Percentiles rank a stretch among this genome's conserved stretches.
These are phyloP conservation scores for Xestoiulus laeticollis DNA, from an alignment of 2,888 invertebrate genomes.

Conservation along the genomic window DNA sequence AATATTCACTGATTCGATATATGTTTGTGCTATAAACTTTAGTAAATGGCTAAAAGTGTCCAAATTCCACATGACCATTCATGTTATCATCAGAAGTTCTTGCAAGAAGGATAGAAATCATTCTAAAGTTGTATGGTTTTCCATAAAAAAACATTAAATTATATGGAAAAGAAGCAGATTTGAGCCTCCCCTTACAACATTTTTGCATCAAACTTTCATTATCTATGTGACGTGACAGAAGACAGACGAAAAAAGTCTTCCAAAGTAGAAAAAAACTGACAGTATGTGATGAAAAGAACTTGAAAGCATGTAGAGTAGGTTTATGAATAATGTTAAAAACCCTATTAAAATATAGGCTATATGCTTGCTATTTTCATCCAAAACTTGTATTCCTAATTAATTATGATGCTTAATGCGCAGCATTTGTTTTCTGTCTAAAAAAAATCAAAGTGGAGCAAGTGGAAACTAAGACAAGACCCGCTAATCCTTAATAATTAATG, in stretches of 20 bases:
- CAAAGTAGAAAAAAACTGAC: not conserved
- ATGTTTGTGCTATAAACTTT: too few species aligned
- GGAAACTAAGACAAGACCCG: slow-evolving; percentile 21
- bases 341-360: slow-evolving; percentile 30
- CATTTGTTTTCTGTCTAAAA: not conserved
- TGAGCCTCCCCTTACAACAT: too few species aligned
- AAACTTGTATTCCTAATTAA: slow-evolving; percentile 20
- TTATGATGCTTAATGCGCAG: slow-evolving; percentile 3
- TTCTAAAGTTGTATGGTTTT: too few species aligned
- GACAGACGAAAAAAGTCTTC: not conserved
- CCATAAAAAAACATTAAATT: too few species aligned
- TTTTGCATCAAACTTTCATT: not conserved
- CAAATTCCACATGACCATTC: too few species aligned
- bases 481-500: slow-evolving; percentile 35
- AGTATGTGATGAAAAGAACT: slow-evolving; percentile 20
- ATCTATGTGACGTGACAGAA: not conserved
- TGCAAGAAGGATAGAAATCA: too few species aligned
- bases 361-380: not conserved
- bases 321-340: not conserved
- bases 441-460: slow-evolving; percentile 16
- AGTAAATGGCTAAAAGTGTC: too few species aligned
- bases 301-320: slow-evolving; percentile 29
- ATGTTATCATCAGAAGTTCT: too few species aligned
- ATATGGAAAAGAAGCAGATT: too few species aligned
- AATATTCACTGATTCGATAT: not conserved